These are phyloP conservation scores for Epinephelus awoara DNA, from an alignment of 2,797 vertebrate species.

Conservation along the genomic window DNA sequence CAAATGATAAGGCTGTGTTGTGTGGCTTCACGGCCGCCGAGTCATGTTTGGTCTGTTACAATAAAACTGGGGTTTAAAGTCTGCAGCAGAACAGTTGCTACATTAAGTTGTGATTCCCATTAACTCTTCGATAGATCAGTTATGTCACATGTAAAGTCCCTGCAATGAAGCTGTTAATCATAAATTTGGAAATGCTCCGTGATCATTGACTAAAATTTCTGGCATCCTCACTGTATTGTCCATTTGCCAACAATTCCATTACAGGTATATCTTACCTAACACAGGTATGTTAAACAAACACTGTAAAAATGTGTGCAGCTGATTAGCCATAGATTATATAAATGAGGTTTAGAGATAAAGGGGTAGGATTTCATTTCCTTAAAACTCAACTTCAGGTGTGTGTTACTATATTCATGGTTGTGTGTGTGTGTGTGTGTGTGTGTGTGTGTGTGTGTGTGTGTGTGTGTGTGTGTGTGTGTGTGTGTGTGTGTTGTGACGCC, in stretches of 20 bases:
- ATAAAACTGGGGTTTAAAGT: slow-evolving; percentile 42
- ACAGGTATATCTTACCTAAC: slow-evolving; percentile 17
- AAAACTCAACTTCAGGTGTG: slow-evolving; percentile 32
- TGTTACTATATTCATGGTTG: slow-evolving; percentile 4
- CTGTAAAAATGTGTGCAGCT: slow-evolving; percentile 25
- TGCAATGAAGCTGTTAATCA: slow-evolving; percentile 7
- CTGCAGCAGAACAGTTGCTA: neutral
- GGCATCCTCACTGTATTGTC: slow-evolving; percentile 2
- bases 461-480: slow-evolving; percentile 28
- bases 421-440: neutral
- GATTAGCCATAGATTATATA: slow-evolving; percentile 35
- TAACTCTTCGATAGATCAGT: slow-evolving; percentile 1
- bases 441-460: slow-evolving; percentile 12
- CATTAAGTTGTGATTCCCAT: slow-evolving; percentile 26
- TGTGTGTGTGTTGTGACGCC: slow-evolving; percentile 28
- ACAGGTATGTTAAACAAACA: slow-evolving; percentile 49
- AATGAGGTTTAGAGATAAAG: slow-evolving; percentile 40
- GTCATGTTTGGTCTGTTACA: slow-evolving; percentile 46
- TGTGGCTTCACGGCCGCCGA: slow-evolving; percentile 38
- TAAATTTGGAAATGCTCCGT: slow-evolving; percentile 23
- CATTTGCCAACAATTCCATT: slow-evolving; percentile 49
- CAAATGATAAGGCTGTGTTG: slow-evolving; percentile 41
- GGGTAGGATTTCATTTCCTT: slow-evolving; percentile 42
- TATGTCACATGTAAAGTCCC: slow-evolving; percentile 12
- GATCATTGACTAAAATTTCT: slow-evolving; percentile 15